Conservation (phyloP, 1,140 invertebrate species). For the Agraylea sexmaculata region DNA sequence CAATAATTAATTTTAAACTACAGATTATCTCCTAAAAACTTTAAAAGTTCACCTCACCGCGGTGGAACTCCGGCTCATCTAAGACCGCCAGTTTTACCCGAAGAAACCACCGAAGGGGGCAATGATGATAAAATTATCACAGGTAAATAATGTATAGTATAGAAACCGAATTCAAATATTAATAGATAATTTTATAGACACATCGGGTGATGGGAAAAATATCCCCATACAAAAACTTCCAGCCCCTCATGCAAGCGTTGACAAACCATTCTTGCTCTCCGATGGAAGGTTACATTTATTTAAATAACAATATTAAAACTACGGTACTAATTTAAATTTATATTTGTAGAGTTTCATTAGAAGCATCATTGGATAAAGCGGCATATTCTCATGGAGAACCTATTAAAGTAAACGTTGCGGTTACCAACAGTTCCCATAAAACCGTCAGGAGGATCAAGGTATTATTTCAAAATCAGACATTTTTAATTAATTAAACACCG, state of each 20-base stretch:
- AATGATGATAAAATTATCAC: constrained; percentile 6
- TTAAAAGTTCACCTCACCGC: constrained; percentile 17
- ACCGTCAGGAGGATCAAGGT: constrained; percentile 83
- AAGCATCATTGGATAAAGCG: constrained; percentile 86
- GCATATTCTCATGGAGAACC: constrained; percentile 88
- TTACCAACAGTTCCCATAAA: constrained; percentile 91
- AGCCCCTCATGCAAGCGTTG: constrained; percentile 36
- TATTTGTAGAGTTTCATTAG: constrained; percentile 51
- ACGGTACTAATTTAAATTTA: background rate
- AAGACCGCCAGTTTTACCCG: constrained; percentile 17
- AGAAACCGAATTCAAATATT: background rate
- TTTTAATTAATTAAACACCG: no score
- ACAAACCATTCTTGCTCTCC: constrained; percentile 51
- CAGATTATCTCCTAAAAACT: constrained; percentile 20
- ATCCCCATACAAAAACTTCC: constrained; percentile 12
- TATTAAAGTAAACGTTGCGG: constrained; percentile 73
- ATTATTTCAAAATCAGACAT: background rate
- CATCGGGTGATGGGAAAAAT: constrained; percentile 1
- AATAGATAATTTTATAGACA: background rate
- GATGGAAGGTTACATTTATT: constrained; percentile 42
- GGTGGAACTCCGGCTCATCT: constrained; percentile 12
- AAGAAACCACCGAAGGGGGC: constrained; percentile 11
- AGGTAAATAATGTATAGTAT: background rate
- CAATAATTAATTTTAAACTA: background rate
- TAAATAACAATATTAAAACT: background rate